Evolutionary conservation across 2,888 invertebrate genomes (phyloP).

Genomic region (Diploptera punctata): DNA sequence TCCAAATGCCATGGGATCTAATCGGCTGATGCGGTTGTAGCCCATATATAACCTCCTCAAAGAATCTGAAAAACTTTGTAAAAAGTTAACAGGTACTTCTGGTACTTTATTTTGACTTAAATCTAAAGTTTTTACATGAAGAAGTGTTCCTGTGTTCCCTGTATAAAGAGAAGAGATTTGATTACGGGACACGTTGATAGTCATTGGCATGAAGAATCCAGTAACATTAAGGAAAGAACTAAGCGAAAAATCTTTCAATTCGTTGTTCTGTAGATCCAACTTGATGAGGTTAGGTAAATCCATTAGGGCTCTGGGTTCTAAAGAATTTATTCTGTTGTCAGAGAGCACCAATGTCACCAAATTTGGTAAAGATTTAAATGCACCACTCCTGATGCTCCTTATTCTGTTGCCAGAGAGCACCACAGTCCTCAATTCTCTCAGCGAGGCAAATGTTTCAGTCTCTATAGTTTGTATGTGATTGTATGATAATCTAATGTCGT

Average conservation of each 20-base stretch:
- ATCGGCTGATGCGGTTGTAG: slow-evolving; percentile 72
- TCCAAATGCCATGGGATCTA: slow-evolving; percentile 78
- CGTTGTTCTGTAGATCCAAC: slow-evolving; percentile 82
- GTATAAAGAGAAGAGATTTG: slow-evolving; percentile 59
- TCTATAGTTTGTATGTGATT: slow-evolving; percentile 76
- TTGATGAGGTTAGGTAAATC: slow-evolving; percentile 78
- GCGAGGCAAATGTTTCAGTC: slow-evolving; percentile 72
- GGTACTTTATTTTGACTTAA: slow-evolving; percentile 57
- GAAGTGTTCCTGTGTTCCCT: slow-evolving; percentile 55
- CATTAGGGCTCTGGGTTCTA: slow-evolving; percentile 76
- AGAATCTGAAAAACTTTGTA: slow-evolving; percentile 67
- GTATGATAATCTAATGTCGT: slow-evolving; percentile 81
- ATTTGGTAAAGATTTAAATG: slow-evolving; percentile 79
- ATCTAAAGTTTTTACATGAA: slow-evolving; percentile 74
- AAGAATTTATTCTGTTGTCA: slow-evolving; percentile 76
- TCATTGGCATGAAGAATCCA: slow-evolving; percentile 67
- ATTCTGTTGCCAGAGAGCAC: slow-evolving; percentile 83
- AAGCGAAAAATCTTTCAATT: slow-evolving; percentile 71
- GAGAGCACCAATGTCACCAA: slow-evolving; percentile 84
- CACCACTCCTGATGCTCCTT: slow-evolving; percentile 69
- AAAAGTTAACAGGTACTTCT: slow-evolving; percentile 64
- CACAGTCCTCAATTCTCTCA: slow-evolving; percentile 76
- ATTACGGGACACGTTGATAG: slow-evolving; percentile 79
- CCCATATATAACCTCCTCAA: slow-evolving; percentile 74
- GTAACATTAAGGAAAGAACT: slow-evolving; percentile 73